Base-by-base conservation (phyloP, 2,797 vertebrate genomes). In the Diceros bicornis region DNA sequence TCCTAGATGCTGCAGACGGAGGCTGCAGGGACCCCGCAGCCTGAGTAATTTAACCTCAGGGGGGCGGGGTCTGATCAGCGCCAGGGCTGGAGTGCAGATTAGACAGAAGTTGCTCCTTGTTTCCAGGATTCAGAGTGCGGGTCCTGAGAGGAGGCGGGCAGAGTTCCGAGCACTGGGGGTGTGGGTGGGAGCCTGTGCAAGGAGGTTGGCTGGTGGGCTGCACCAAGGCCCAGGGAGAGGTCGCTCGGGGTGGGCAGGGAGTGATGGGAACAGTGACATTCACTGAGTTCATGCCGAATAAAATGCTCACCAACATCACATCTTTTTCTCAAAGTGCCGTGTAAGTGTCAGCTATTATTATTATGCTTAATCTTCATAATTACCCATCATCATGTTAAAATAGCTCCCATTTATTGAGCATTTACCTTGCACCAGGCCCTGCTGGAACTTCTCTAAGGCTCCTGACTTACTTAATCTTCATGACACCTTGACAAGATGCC, bases 21-120 rank as follows among this genome's bases (percentile, higher is more conserved):
- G 96, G 97, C 85, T 91, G 66, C 78, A 96, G 97, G 97, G 98
- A 98, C 96, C 82, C 3, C 29, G 10, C 0, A 95, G 97, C 91
- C 98, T 97, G 89, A 96, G 97, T 97, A 97, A 98, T 98, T 98
- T 98, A 97, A 97, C 98, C 97, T 98, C 96, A 92, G 97, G 92
- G 97, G 98, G 55, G 85, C 50, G 78, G 50, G 86, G 97, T 98
- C 97, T 98, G 98, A 97, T 98, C 94, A 97, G 97, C 96, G 92
- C 91, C 86, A 37, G 94, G 95, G 94, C 89, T 3, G 10, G 98
- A 75, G 82, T 89, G 85, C 89, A 94, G 97, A 87, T 98, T 96
- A 98, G 88, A 96, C n/a, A 47, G 94, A 96, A 96, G 95, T 84
- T 97, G 96, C 97, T 98, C 62, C 4, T 85, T 55, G 68, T 91